Percentiles rank a stretch among this genome's conserved stretches.
Conservation (phyloP, 2,888 invertebrate species). For the Aphidoletes aphidimyza region DNA sequence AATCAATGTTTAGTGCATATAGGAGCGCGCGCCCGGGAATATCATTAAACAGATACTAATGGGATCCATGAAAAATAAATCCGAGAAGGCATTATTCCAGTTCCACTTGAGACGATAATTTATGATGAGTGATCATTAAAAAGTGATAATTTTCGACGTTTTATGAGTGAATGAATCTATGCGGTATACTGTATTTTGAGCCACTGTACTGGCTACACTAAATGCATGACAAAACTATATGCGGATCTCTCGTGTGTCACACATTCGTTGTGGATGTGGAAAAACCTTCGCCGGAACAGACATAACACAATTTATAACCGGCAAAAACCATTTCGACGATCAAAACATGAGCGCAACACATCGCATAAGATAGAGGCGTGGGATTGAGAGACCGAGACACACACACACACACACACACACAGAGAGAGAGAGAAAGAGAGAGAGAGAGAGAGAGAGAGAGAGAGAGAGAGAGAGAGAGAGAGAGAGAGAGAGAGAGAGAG, state of each 20-base stretch:
- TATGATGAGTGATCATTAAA: slow-evolving; percentile 53
- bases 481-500: too few species aligned
- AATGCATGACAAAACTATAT: slow-evolving; percentile 23
- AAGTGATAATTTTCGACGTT: slow-evolving; percentile 53
- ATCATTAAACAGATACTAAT: slow-evolving; percentile 52
- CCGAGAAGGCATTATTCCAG: slow-evolving; percentile 50
- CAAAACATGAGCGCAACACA: not conserved
- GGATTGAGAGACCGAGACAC: not conserved
- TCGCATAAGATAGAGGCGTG: not conserved
- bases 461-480: not conserved
- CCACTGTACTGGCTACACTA: not conserved
- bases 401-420: not conserved
- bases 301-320: slow-evolving; percentile 25
- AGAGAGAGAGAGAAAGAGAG: not conserved
- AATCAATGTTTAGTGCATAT: not conserved
- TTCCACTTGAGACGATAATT: slow-evolving; percentile 54
- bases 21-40: not conserved
- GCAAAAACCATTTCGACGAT: not conserved
- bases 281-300: slow-evolving; percentile 19
- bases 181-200: not conserved
- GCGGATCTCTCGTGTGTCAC: not conserved
- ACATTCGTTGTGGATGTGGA: not conserved
- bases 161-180: slow-evolving; percentile 52
- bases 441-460: not conserved
- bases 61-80: slow-evolving; percentile 52